Conservation (phyloP, 2,113 vertebrate species). For the Sclerurus mexicanus region DNA sequence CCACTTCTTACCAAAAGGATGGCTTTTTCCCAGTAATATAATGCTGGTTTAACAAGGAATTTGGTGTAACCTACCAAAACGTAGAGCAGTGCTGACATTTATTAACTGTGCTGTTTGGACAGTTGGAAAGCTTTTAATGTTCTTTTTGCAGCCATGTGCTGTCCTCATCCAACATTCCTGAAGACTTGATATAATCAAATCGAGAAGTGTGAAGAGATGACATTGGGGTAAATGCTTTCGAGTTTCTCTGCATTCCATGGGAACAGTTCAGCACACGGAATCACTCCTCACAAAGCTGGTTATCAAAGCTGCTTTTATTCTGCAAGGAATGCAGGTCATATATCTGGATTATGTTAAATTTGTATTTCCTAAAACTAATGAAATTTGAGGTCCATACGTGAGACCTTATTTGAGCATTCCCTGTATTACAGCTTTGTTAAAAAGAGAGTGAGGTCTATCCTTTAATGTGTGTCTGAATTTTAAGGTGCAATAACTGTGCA, state of each 20-base stretch:
- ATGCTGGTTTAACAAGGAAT: constrained; percentile 62
- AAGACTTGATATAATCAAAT: neutral
- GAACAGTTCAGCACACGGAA: neutral
- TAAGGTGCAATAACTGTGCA: neutral
- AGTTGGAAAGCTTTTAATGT: constrained; percentile 14
- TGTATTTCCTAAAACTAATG: neutral
- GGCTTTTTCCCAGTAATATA: constrained; percentile 7
- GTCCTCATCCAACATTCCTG: neutral
- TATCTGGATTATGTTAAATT: neutral
- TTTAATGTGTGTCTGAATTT: neutral
- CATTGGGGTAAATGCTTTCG: neutral
- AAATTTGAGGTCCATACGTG: neutral
- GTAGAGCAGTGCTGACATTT: constrained; percentile 26
- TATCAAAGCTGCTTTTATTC: neutral
- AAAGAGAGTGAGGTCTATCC: neutral
- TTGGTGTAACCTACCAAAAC: constrained; percentile 38
- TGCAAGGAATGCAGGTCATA: neutral
- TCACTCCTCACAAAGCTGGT: neutral
- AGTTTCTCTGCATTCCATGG: neutral
- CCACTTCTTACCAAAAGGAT: constrained; percentile 37
- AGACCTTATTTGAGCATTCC: neutral
- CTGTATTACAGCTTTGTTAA: neutral
- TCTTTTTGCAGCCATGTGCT: constrained; percentile 28
- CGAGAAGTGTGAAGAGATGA: neutral
- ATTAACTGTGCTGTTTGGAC: neutral